Percentiles rank a stretch among this genome's conserved stretches.
Conservation (phyloP, 2,113 vertebrate species). For the Eolophus roseicapilla region DNA sequence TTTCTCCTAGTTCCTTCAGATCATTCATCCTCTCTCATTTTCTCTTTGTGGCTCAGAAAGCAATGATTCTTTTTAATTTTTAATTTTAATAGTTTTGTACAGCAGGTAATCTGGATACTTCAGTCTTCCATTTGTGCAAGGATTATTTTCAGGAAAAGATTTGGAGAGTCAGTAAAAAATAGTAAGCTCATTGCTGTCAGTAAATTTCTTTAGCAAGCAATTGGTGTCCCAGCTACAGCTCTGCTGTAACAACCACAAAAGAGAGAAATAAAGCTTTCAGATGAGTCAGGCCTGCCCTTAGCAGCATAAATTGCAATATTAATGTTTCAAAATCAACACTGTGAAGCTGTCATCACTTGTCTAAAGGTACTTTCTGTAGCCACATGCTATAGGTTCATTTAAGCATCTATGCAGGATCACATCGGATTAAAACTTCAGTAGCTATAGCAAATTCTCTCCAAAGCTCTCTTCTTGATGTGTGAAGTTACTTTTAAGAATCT, state of each 20-base stretch:
- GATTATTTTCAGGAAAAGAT: constrained; percentile 33
- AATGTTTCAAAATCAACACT: constrained; percentile 19
- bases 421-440: neutral
- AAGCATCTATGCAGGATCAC: neutral
- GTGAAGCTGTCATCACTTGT: neutral
- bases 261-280: constrained; percentile 22
- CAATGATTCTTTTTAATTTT: neutral
- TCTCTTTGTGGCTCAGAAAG: neutral
- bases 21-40: neutral
- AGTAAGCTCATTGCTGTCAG: constrained; percentile 20
- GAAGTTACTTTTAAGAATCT: neutral
- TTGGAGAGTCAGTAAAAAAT: constrained; percentile 15
- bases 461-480: neutral
- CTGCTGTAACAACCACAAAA: neutral
- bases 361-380: neutral
- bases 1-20: neutral
- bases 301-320: neutral
- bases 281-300: neutral
- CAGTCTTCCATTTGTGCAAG: neutral
- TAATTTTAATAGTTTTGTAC: neutral
- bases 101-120: neutral
- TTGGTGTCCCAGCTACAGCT: neutral
- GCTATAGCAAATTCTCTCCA: neutral
- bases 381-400: neutral
- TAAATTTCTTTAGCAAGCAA: constrained; percentile 23